phyloP scores from a whole-genome alignment of 2,113 vertebrate genomes.

The Ancistrus triradiatus region DNA sequence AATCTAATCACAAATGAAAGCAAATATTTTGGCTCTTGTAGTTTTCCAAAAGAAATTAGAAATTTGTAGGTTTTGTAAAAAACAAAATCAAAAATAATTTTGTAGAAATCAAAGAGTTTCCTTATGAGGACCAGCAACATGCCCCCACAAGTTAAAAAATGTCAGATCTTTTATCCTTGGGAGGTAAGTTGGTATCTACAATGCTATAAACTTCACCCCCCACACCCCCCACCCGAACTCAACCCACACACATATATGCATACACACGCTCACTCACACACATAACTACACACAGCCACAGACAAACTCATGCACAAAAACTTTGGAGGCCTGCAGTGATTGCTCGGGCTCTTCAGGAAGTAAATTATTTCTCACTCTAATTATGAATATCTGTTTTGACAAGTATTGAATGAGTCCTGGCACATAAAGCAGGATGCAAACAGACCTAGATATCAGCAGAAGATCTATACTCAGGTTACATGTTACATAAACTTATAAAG shows the following conservation, averaged over 20 bases:
- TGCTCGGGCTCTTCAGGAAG: constrained; percentile 51
- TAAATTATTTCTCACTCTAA: constrained; percentile 54
- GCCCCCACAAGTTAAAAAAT: too few species aligned
- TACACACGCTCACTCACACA: not conserved
- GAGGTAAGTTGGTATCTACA: too few species aligned
- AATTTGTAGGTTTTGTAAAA: too few species aligned
- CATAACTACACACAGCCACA: not conserved
- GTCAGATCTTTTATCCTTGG: too few species aligned
- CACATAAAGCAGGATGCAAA: constrained; percentile 44
- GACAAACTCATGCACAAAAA: not conserved
- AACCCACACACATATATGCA: constrained; percentile 9
- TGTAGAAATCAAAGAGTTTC: too few species aligned
- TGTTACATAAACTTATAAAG: not conserved
- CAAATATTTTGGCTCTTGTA: too few species aligned
- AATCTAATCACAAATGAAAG: too few species aligned
- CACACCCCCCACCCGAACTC: too few species aligned
- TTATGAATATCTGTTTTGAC: constrained; percentile 49
- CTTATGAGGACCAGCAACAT: too few species aligned
- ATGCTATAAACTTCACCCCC: too few species aligned
- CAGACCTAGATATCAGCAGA: constrained; percentile 45
- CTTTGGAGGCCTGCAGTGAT: constrained; percentile 16
- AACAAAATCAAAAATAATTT: too few species aligned
- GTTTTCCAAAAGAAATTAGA: too few species aligned
- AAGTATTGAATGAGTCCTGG: constrained; percentile 46
- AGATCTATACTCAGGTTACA: not conserved